Base-by-base conservation (phyloP, 2,888 invertebrate genomes). In the Epirrhoe alternata region DNA sequence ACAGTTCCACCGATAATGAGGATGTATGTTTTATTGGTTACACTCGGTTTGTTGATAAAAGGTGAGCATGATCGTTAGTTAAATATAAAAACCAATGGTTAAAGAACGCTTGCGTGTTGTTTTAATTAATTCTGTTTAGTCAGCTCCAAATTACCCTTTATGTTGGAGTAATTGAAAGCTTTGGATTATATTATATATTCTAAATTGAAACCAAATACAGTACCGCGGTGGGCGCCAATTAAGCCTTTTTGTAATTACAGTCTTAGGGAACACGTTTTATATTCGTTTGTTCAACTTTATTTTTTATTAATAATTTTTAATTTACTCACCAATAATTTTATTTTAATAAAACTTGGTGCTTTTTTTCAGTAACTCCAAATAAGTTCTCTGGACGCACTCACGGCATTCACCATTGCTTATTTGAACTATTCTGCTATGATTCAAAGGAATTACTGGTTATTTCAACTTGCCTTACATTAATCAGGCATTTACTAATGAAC, bases 1-100 rank as follows among this genome's bases (percentile, higher is more conserved):
- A 87, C 84, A 81, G 81, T 83, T 58, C 49, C 78, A 83, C 80
- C 80, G 74, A 80, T 81, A 75, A 83, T 86, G 83, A 90, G 90
- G 90, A 92, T 92, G 91, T 88, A 89, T 86, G 76, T 91, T 83
- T 82, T 88, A 82, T 82, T 90, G 75, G 83, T 82, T 74, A 79
- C 89, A 73, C 75, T 91, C 78, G 86, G 86, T 81, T 85, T 91
- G 78, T 85, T 92, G 77, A 81, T 90, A 77, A 87, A 88, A 89
- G 91, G 90, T 90, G 86, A 81, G 76, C 70, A 31, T 42, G 42
- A 61, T 49, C 42, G 60, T 72, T 60, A 51, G 14, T 6, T 56
- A 5, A 50, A 47, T 31, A n/a, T 24, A 24, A 24, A 24, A 24
- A 24, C 24, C 24, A 24, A 24, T 24, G 12, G n/a, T n/a, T 16